Evolutionary conservation across 2,113 vertebrate genomes (phyloP), one percentile per base, ranked within the genome.

Genomic region (Hydropotes inermis): DNA sequence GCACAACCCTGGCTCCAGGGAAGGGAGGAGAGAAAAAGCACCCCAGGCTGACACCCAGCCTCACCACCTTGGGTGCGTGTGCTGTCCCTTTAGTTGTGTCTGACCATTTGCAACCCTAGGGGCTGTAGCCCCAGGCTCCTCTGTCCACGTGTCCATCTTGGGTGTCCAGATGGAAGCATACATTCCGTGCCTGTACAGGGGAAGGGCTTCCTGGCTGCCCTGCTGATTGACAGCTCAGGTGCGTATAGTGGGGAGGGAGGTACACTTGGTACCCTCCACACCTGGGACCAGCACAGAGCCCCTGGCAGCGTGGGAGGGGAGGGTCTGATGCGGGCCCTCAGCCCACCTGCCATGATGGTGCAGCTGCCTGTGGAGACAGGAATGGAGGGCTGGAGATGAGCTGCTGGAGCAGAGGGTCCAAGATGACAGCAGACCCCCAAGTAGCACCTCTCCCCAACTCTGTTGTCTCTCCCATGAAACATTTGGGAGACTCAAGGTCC

Each of bases 201-300:
- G 54, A 58, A 52, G 81, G n/a, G 21, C 54, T 74, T 89, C 36
- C 60, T 67, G 74, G 60, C 17, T 43, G 45, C 17, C 15, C 36
- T 33, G 45, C 21, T 57, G 64, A 64, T 1, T 70, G 86, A 64
- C 76, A 79, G 92, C 39, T 81, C 45, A 4, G 36, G 23, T 50
- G n/a, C 3, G 1, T 27, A 27, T 0, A 7, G 28, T 21, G 36
- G 28, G 15, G 57, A 39, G 33, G 4, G 30, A 6, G 28, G 28
- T 36, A 58, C 13, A 14, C 36, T 50, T 45, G 6, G 84, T 25
- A 30, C 28, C 36, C n/a, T 70, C n/a, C 0, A 3, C 30, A 15
- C 60, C 86, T 39, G 28, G 43, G 39, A 47, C 55, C n/a, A 23
- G 25, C 28, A 54, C 21, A 27, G 60, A 70, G 60, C 33, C 21